Conservation (phyloP, 2,888 invertebrate genomes). For the Eilema depressum region DNA sequence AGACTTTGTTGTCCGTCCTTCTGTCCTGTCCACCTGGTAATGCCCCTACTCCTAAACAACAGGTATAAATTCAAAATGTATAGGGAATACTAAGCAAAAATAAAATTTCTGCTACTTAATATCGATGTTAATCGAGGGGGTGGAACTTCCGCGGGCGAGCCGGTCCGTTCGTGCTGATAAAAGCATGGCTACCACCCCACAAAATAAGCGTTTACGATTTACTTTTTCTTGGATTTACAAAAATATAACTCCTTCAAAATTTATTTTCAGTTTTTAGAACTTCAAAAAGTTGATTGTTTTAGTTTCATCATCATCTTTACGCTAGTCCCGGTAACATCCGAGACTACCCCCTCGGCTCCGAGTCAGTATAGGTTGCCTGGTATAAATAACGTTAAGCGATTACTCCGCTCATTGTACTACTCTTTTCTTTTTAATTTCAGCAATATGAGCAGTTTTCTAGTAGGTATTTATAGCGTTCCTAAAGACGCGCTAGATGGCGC, state of each 20-base stretch:
- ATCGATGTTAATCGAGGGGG: background rate
- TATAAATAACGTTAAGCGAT: too few species aligned
- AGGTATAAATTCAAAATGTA: background rate
- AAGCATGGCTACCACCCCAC: slow-evolving; percentile 2
- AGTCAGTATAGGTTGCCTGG: too few species aligned
- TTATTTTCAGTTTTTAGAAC: too few species aligned
- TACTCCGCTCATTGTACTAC: too few species aligned
- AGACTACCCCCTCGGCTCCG: too few species aligned
- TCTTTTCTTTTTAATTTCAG: too few species aligned
- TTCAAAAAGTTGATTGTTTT: too few species aligned
- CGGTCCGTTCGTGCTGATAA: background rate
- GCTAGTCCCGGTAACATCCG: too few species aligned
- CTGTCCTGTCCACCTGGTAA: background rate
- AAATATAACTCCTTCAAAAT: background rate
- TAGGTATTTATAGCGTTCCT: too few species aligned
- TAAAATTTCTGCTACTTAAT: background rate
- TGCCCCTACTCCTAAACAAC: background rate
- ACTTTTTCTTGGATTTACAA: background rate
- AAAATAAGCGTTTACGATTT: background rate
- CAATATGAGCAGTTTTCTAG: too few species aligned
- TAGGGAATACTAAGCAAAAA: background rate
- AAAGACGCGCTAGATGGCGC: too few species aligned
- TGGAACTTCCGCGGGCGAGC: background rate
- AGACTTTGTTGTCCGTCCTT: background rate
- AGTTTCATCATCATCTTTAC: too few species aligned